phyloP scores from a whole-genome alignment of 2,113 vertebrate species.

The Vidua macroura region DNA sequence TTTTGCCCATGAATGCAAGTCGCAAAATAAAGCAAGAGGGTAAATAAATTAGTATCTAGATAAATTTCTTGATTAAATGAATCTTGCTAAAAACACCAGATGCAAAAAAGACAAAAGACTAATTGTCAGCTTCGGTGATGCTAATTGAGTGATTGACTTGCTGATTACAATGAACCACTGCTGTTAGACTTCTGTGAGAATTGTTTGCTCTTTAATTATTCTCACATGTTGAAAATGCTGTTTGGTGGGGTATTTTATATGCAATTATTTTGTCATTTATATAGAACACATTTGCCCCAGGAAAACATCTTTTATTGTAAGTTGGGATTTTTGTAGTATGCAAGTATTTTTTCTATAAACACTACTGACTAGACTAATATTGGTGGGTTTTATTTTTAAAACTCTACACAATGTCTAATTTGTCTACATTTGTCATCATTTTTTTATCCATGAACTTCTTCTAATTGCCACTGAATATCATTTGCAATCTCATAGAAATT shows the following conservation, averaged over 20 bases:
- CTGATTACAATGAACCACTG: conserved; percentile 26
- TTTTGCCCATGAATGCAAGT: not conserved
- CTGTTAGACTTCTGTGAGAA: not conserved
- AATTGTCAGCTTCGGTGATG: not conserved
- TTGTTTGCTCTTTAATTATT: not conserved
- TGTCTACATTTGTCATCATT: not conserved
- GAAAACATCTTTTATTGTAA: not conserved
- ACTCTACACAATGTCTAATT: not conserved
- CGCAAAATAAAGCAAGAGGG: not conserved
- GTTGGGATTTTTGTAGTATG: not conserved
- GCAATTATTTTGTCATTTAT: not conserved
- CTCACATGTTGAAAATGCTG: not conserved
- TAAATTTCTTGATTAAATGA: conserved; percentile 24
- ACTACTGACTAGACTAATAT: not conserved
- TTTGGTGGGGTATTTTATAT: not conserved
- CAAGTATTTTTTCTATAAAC: not conserved
- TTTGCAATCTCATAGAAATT: not conserved
- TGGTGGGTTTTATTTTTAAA: not conserved
- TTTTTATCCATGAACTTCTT: not conserved
- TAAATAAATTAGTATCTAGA: conserved; percentile 26
- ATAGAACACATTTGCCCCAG: not conserved
- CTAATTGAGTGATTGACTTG: conserved; percentile 28
- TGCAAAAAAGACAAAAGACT: conserved; percentile 19
- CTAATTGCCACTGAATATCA: not conserved
- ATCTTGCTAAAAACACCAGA: not conserved